Evolutionary conservation across 2,113 vertebrate genomes (phyloP).

Genomic region (Saguinus midas): DNA sequence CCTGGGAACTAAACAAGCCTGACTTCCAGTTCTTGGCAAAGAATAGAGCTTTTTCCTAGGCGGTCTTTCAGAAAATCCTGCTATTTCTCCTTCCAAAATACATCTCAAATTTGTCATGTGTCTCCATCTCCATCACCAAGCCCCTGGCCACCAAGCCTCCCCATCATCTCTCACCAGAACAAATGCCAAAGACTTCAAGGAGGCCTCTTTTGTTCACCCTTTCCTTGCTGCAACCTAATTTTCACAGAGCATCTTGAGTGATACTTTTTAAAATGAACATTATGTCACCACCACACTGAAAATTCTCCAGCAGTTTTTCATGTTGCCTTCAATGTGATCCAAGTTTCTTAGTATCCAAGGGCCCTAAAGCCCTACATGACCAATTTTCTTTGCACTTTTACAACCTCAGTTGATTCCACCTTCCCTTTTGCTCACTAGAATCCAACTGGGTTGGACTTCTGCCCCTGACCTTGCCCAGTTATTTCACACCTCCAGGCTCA

Average conservation of each 20-base stretch:
- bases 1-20: neutral
- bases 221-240: neutral
- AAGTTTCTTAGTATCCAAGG: neutral
- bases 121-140: neutral
- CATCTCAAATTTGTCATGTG: neutral
- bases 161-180: neutral
- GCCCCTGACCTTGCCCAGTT: neutral
- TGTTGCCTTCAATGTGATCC: neutral
- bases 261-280: neutral
- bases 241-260: neutral
- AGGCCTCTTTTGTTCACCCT: neutral
- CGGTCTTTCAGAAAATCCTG: neutral
- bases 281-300: neutral
- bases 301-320: neutral
- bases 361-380: neutral
- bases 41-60: neutral
- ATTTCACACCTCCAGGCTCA: neutral
- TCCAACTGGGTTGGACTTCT: neutral
- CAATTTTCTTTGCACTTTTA: neutral
- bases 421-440: neutral
- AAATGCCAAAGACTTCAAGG: neutral
- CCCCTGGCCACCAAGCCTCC: neutral
- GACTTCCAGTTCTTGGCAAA: neutral
- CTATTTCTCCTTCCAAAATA: neutral
- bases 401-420: neutral